A percentile compares a stretch with the other conserved stretches of the same genome.
These are phyloP conservation scores for Merops nubicus DNA, from an alignment of 2,113 vertebrate species.

Conservation along the genomic window DNA sequence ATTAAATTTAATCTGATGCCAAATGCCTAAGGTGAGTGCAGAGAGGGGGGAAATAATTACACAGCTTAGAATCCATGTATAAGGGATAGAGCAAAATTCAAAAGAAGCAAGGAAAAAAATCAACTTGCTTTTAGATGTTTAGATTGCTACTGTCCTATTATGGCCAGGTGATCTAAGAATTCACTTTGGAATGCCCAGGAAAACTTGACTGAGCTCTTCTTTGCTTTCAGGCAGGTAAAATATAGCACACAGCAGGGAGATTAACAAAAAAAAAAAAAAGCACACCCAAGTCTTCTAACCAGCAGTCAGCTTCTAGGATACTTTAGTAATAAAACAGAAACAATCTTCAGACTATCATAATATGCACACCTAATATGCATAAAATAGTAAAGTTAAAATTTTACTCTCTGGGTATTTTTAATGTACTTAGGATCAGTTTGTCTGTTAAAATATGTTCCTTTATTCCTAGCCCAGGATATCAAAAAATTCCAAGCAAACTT, in stretches of 20 bases:
- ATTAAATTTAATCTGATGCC: neutral
- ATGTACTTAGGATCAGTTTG: neutral
- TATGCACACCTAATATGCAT: too few species aligned
- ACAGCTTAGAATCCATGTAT: accelerated
- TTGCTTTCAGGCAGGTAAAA: neutral
- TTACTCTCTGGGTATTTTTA: neutral
- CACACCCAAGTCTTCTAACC: neutral
- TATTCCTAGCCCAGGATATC: neutral
- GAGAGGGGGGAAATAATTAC: neutral
- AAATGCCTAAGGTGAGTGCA: neutral
- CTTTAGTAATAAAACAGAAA: neutral
- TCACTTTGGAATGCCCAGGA: neutral
- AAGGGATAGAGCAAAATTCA: neutral
- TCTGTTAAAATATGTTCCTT: neutral
- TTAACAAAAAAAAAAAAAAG: neutral
- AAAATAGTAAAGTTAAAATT: too few species aligned
- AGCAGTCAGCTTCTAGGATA: neutral
- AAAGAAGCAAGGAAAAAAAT: neutral
- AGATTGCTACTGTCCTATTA: neutral
- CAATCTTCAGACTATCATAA: neutral
- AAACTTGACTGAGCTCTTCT: neutral
- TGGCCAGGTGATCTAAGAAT: neutral
- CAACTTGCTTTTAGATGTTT: neutral
- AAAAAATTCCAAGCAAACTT: neutral
- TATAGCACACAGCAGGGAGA: accelerated